phyloP scores from a whole-genome alignment of 2,113 vertebrate genomes.

The Morone chrysops region DNA sequence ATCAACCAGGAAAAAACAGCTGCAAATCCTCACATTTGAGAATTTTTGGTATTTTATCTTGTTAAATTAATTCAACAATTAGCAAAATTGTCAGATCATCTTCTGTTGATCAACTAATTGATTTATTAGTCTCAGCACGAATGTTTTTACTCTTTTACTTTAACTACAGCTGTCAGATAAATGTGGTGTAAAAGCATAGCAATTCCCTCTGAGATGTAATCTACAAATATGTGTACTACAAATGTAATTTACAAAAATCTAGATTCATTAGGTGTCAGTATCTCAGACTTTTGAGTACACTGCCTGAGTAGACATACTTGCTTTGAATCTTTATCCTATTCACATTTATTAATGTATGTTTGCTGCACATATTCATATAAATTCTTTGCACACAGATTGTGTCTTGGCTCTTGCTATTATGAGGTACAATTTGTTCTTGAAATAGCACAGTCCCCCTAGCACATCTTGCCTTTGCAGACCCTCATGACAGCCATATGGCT shows the following conservation, averaged over 20 bases:
- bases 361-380: slow-evolving; percentile 2
- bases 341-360: neutral
- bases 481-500: slow-evolving; percentile 53
- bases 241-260: slow-evolving; percentile 3
- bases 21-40: too few species aligned
- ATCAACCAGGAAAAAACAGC: too few species aligned
- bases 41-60: too few species aligned
- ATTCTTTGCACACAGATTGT: slow-evolving; percentile 2
- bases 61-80: neutral
- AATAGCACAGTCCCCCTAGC: slow-evolving; percentile 27
- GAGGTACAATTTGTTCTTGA: slow-evolving; percentile 40
- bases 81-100: neutral
- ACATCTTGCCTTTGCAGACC: slow-evolving; percentile 32
- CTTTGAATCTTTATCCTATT: slow-evolving; percentile 1
- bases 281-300: neutral
- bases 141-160: neutral
- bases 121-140: neutral
- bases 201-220: neutral
- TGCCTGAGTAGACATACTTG: neutral
- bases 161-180: neutral
- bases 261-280: neutral
- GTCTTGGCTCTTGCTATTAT: slow-evolving; percentile 18
- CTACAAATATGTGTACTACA: too few species aligned
- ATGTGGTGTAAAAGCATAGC: neutral
- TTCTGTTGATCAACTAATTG: neutral